Evolutionary conservation across 1,140 invertebrate genomes (phyloP), one percentile per base, ranked within the genome.

Genomic region (Lepidurus couesii): DNA sequence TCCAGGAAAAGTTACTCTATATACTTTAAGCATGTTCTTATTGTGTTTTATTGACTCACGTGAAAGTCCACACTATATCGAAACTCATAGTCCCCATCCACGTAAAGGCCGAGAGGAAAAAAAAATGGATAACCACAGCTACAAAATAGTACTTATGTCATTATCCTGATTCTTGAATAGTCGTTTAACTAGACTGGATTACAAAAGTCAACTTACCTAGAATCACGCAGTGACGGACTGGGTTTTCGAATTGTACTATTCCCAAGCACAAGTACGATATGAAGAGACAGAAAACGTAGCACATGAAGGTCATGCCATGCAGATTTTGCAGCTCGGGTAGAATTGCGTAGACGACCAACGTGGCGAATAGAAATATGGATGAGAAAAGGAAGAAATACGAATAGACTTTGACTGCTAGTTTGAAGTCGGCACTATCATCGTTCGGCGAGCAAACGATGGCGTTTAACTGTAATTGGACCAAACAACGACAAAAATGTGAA

Each of bases 251-350:
- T 76, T 89, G 87, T 5, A 88, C 84, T 16, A 88, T 84, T 0
- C 87, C 86, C 7, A 92, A 83, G 44, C 88, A 86, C 0, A 87
- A 82, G 81, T 91, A 93, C 0, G 89, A 89, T 1, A 88, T 81
- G 45, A 90, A 84, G 1, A 93, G 85, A 0, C 88, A 88, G 6
- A 87, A 83, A 1, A 92, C 89, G 81, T 93, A 92, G 79, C 89
- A 90, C 88, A 92, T 91, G 7, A 92, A 83, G 0, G 89, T 91
- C 83, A 90, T 47, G 9, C 75, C 75, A 79, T 93, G 92, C 10
- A 93, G 85, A 83, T 92, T 93, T 10, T 89, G 83, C 26, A 92
- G 83, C 77, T 93, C 91, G 0, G 90, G 89, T 44, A 92, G 88
- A 42, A 90, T 84, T 0, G 89, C 88, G 82, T 93, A 93, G 0